Evolutionary conservation across 2,113 vertebrate genomes (phyloP), one percentile per base, ranked within the genome.

Genomic region (Ophthalmolycus amberensis): DNA sequence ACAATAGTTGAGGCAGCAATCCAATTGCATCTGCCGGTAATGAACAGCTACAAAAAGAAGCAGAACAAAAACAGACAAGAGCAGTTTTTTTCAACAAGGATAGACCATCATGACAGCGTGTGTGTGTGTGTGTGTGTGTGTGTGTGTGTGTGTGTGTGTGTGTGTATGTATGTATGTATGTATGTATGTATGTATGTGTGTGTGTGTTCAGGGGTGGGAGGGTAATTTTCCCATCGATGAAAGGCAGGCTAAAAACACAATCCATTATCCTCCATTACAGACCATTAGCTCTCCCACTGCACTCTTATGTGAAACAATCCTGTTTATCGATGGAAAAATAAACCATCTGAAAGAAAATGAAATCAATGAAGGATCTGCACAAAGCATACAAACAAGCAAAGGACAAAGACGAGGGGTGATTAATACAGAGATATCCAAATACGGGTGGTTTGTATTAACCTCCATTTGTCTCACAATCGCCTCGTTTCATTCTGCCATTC

Each of bases 261-360:
- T 88, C 89, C 90, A 93, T 93, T 93, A 93, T 63, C 75, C 72
- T 92, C 91, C 93, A 94, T 93, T 92, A 93, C 67, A 73, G 85
- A 54, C 91, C 89, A 93, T 93, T 93, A 92, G 90, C 86, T 86
- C 66, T 25, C 82, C 89, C 71, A 67, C 72, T 52, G 25, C 84
- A 85, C 91, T 82, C 86, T 62, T 86, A 86, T 91, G 88, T 90
- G 90, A 88, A 91, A 86, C 91, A 86, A 82, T 91, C 75, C 85
- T 63, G 66, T 90, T 91, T 91, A 93, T 85, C 83, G 92, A 92
- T 90, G 84, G 80, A 88, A 88, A 90, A 87, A 86, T 71, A 83
- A 88, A 86, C 71, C 82, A 85, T 78, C 80, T 71, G 77, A 82
- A 60, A 81, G 82, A 74, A 71, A 79, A 80, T 67, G 52, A 80